These are phyloP conservation scores for Telmatochromis sp. DNA, from an alignment of 2,113 vertebrate species.

Conservation along the genomic window DNA sequence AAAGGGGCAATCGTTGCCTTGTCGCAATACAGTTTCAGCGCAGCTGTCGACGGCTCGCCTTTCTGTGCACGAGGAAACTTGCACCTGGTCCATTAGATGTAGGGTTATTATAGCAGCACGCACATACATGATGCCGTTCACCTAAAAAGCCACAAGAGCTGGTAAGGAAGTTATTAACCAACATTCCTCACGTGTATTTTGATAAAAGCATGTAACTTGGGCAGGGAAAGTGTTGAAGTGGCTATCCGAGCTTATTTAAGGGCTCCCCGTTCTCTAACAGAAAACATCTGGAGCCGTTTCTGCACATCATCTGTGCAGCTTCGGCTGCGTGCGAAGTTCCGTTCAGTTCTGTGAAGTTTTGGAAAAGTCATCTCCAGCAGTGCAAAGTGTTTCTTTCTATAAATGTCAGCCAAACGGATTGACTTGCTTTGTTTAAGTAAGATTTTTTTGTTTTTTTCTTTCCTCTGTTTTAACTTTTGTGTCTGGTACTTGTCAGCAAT, in stretches of 20 bases:
- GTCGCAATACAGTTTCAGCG: constrained; percentile 41
- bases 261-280: constrained; percentile 5
- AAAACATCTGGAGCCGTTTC: constrained; percentile 44
- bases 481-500: not conserved
- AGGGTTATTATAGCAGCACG: not conserved
- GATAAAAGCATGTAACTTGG: not conserved
- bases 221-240: constrained; percentile 62
- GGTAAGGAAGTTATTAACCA: constrained; percentile 13
- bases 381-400: not conserved
- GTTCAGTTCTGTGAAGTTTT: not conserved
- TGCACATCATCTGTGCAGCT: constrained; percentile 23
- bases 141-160: not conserved
- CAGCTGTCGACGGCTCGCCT: constrained; percentile 62
- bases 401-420: not conserved
- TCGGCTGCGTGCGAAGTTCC: not conserved
- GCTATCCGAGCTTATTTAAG: constrained; percentile 29
- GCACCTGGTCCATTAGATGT: not conserved
- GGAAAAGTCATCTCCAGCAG: not conserved
- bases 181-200: constrained; percentile 14
- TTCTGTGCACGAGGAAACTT: constrained; percentile 41
- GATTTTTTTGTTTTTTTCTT: not conserved
- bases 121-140: not conserved
- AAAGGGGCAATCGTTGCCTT: not conserved
- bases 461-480: not conserved
- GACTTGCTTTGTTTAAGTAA: not conserved